Evolutionary conservation across 2,888 invertebrate species (phyloP), one percentile per base, ranked within the genome.

Genomic region (Agriopis leucophaearia): DNA sequence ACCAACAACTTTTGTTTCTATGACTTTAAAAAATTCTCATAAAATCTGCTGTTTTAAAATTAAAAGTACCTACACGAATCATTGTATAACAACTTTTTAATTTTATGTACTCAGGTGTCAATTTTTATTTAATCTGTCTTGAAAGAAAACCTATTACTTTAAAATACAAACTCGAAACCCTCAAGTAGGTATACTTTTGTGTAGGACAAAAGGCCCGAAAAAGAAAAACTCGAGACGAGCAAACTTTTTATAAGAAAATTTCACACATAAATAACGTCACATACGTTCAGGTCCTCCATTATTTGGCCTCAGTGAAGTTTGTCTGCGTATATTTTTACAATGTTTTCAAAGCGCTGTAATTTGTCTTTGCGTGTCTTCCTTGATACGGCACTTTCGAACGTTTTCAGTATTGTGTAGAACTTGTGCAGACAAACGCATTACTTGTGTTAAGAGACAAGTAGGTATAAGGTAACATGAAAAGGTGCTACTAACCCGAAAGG

Each of bases 181-280:
- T 85, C 83, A 82, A 77, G 81, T 45, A 68, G 27, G 27, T 27
- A n/a, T n/a, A 27, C 27, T 27, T 27, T 27, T 27, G 27, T 27
- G 5, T 27, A 27, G 27, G 50, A 68, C 63, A 83, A 84, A 85
- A 83, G 78, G 76, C 79, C 72, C 81, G 78, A 85, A 81, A 75
- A 83, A 79, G 80, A 79, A 82, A 83, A 86, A 86, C 78, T 81
- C 77, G 79, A 79, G 80, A 79, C 76, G 76, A 78, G 74, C 77
- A 79, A 88, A 88, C 82, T 88, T 90, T 90, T 88, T 87, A 85
- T 85, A 84, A 85, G 84, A 84, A 84, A 89, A 89, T 89, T 89
- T 88, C 83, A 83, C 83, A 88, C 88, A 90, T 89, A 91, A 90
- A 91, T 91, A 87, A 90, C 85, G 86, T 87, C 88, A 87, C 88